Evolutionary conservation across 1,140 invertebrate genomes (phyloP).

Genomic region (Calosoma granatense): DNA sequence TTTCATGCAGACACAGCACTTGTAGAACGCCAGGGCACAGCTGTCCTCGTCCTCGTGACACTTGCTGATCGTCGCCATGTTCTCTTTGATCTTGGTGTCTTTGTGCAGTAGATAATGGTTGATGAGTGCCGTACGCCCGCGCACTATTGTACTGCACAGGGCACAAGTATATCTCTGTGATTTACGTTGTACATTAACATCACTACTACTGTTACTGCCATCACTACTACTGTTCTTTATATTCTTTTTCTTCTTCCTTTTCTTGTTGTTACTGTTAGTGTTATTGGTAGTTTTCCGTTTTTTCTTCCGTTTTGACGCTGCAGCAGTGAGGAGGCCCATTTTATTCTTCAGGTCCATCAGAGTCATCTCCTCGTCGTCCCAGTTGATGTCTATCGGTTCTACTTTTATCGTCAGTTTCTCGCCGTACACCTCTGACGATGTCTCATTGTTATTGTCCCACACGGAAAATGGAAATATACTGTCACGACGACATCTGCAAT

Average conservation of each 20-base stretch:
- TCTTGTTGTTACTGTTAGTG: too few species aligned
- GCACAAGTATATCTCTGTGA: background rate
- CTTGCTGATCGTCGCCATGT: background rate
- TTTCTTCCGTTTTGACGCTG: background rate
- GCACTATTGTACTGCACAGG: background rate
- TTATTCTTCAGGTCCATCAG: background rate
- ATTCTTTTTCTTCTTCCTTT: background rate
- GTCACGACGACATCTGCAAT: background rate
- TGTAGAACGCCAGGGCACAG: too few species aligned
- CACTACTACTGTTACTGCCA: too few species aligned
- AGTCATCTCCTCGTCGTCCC: background rate
- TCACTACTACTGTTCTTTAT: too few species aligned
- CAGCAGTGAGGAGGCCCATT: background rate
- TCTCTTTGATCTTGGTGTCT: background rate
- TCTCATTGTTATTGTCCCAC: background rate
- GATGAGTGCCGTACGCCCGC: background rate
- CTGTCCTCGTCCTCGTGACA: background rate
- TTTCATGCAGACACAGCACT: background rate
- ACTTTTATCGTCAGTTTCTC: background rate
- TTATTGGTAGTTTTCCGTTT: background rate
- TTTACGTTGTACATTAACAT: background rate
- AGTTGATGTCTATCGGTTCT: background rate
- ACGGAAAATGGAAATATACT: background rate
- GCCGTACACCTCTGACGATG: background rate
- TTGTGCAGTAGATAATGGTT: conserved; percentile 1